Evolutionary conservation across 2,797 vertebrate species (phyloP).

Genomic region (Pipistrellus nathusii): DNA sequence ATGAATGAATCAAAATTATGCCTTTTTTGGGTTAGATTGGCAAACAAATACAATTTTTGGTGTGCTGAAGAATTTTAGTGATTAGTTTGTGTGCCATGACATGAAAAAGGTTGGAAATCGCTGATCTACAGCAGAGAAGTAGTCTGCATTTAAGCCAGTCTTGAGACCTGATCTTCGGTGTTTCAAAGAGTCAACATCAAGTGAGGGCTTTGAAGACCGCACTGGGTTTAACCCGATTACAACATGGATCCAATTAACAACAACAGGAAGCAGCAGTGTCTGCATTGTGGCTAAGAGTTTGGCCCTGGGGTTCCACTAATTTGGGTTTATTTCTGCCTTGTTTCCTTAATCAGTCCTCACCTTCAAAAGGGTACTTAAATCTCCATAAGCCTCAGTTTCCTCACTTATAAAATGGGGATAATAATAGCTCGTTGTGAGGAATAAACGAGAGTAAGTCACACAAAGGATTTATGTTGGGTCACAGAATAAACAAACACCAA

Average conservation of each 20-base stretch:
- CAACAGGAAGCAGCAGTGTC: neutral
- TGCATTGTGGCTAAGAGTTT: neutral
- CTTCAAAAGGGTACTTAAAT: neutral
- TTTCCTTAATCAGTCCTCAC: neutral
- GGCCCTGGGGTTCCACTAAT: neutral
- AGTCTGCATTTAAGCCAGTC: neutral
- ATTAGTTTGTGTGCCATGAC: neutral
- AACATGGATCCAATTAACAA: neutral
- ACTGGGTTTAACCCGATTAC: neutral
- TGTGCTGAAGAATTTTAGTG: neutral
- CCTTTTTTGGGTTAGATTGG: neutral
- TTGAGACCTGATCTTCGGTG: neutral
- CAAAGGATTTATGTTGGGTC: constrained; percentile 32
- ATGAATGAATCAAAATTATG: neutral
- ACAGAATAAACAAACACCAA: neutral
- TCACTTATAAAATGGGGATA: constrained; percentile 13
- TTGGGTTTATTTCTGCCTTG: neutral
- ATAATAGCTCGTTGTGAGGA: neutral
- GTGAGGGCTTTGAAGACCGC: neutral
- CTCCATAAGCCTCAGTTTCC: constrained; percentile 38
- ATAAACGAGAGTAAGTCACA: neutral
- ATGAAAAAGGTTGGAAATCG: neutral
- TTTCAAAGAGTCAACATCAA: neutral
- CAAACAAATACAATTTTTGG: neutral
- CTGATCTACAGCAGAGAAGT: neutral